Evolutionary conservation across 2,888 invertebrate genomes (phyloP).

Genomic region (Empis stercorea): DNA sequence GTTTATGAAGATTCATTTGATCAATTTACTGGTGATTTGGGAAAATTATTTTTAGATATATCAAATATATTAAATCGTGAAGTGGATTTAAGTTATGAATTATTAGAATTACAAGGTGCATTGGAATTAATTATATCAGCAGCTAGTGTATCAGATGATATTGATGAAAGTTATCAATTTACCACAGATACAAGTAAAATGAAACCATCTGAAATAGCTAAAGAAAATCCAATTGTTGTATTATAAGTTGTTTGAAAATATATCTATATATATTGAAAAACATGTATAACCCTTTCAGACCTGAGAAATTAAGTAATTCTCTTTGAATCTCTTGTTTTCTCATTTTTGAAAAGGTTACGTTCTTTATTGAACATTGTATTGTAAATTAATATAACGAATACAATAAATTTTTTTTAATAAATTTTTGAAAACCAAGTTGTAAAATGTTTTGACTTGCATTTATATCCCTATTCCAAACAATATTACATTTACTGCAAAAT

Average conservation of each 20-base stretch:
- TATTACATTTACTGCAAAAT: no score
- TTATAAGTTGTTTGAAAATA: neutral
- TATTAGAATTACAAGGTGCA: conserved; percentile 55
- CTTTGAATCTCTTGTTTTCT: no score
- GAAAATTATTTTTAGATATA: conserved; percentile 48
- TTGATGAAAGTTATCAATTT: conserved; percentile 2
- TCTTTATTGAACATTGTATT: no score
- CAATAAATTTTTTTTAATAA: no score
- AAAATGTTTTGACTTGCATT: no score
- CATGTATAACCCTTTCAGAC: no score
- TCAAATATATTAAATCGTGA: conserved; percentile 51
- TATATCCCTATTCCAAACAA: no score
- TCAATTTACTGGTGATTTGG: conserved; percentile 47
- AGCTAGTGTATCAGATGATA: conserved; percentile 39
- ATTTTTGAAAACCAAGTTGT: no score
- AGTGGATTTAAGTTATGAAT: conserved; percentile 47
- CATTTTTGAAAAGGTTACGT: no score
- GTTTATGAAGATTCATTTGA: conserved; percentile 55
- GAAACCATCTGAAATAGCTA: neutral
- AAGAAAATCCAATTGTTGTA: neutral
- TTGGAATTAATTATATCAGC: conserved; percentile 53
- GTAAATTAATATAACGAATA: no score
- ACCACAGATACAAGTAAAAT: neutral
- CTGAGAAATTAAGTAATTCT: no score
- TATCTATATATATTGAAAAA: no score